Percentiles rank a stretch among this genome's conserved stretches.
Conservation (phyloP, 2,888 invertebrate genomes). For the Anaspis maculata region DNA sequence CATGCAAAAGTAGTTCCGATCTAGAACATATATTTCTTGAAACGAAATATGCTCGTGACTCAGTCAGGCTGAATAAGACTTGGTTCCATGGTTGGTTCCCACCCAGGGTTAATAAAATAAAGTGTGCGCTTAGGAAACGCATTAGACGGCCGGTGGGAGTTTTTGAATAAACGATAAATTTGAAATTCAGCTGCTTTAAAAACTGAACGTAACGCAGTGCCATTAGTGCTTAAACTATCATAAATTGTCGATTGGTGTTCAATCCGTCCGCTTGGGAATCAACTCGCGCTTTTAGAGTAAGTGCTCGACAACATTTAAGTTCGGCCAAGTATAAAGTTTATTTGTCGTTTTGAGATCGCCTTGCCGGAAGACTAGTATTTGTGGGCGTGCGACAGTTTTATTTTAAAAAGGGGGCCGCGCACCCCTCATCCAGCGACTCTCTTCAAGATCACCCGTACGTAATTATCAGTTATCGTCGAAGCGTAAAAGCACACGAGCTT, state of each 20-base stretch:
- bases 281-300: slow-evolving; percentile 35
- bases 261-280: slow-evolving; percentile 33
- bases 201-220: slow-evolving; percentile 30
- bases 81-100: too few species aligned
- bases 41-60: too few species aligned
- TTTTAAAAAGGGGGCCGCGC: slow-evolving; percentile 33
- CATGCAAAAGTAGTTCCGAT: too few species aligned
- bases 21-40: too few species aligned
- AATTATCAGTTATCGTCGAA: slow-evolving; percentile 42
- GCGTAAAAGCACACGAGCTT: slow-evolving; percentile 40
- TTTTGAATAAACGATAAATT: slow-evolving; percentile 28
- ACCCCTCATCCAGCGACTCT: too few species aligned
- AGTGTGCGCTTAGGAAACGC: slow-evolving; percentile 32
- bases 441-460: slow-evolving; percentile 43
- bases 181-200: slow-evolving; percentile 31
- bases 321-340: slow-evolving; percentile 40
- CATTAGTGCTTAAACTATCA: slow-evolving; percentile 39
- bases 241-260: slow-evolving; percentile 40
- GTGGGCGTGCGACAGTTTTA: slow-evolving; percentile 41
- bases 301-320: slow-evolving; percentile 36
- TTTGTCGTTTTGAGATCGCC: slow-evolving; percentile 36
- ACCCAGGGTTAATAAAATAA: slow-evolving; percentile 33
- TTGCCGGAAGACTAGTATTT: slow-evolving; percentile 32
- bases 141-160: slow-evolving; percentile 28
- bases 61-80: too few species aligned